Evolutionary conservation across 2,888 invertebrate species (phyloP), one percentile per base, ranked within the genome.

Genomic region (Oscheius sp.): DNA sequence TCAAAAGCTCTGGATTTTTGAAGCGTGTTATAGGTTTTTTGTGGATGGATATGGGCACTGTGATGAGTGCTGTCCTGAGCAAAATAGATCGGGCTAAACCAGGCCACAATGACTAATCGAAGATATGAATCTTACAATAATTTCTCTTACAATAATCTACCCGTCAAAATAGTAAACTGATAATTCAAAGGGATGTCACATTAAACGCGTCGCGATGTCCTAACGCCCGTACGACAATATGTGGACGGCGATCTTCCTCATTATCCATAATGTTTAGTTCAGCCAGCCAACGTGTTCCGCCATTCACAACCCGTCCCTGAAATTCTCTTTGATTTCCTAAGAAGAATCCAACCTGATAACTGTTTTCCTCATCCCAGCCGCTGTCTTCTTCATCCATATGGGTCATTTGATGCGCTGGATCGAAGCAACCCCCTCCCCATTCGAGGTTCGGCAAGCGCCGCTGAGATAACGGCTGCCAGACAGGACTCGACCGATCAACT

Each of bases 211-310:
- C 45, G 15, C 45, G 42, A 6, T 42, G 27, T 61, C 61, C 61
- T 29, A 61, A 20, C 2, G 61, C 61, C 27, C 61, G 61, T 29
- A 61, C 61, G 17, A 45, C 17, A 10, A 61, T 61, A 15, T 61
- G 61, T 17, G 61, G 45, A 4, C 45, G 42, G 20, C 31, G n/a
- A 29, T 45, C 61, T 15, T 58, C 68, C 42, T 74, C 71, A 45
- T 69, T 58, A 39, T 81, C 75, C 10, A 78, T 76, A 8, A 82
- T 81, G 67, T 82, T 79, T 57, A 82, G 79, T 65, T 82, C 81
- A 27, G 81, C 81, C 23, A 82, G 58, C 75, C 80, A 80, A 33
- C 79, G 71, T 39, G 68, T 69, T n/a, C 55, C 55, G n/a, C 55
- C 55, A 55, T 55, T 55, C 55, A 55, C 34, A 34, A 55, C 34